phyloP scores from a whole-genome alignment of 2,888 invertebrate genomes.

The Noctua janthe region DNA sequence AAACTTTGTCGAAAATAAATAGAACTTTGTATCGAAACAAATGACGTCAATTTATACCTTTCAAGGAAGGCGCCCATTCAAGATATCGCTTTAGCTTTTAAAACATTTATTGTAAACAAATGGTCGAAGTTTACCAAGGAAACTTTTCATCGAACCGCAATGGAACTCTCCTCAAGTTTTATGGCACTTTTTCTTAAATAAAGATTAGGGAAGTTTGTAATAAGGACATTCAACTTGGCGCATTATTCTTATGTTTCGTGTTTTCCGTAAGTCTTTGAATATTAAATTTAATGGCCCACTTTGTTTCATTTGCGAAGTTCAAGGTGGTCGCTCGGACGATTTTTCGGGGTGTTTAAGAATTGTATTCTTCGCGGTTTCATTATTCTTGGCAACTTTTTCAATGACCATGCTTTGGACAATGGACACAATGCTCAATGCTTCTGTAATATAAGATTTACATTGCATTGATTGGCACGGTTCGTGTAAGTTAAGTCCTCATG shows the following conservation, averaged over 20 bases:
- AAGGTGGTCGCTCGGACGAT: background rate
- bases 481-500: background rate
- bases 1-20: constrained; percentile 31
- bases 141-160: constrained; percentile 49
- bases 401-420: background rate
- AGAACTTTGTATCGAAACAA: constrained; percentile 32
- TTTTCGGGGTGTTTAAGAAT: constrained; percentile 14
- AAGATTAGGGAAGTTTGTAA: constrained; percentile 64
- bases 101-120: constrained; percentile 57
- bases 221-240: constrained; percentile 55
- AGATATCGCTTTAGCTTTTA: constrained; percentile 30
- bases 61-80: constrained; percentile 32
- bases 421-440: background rate
- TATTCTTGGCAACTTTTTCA: constrained; percentile 1
- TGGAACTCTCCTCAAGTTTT: constrained; percentile 53
- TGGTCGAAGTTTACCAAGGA: constrained; percentile 34
- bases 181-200: constrained; percentile 58
- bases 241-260: constrained; percentile 61
- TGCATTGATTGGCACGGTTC: background rate
- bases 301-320: constrained; percentile 39
- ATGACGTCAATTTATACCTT: constrained; percentile 47
- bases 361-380: background rate
- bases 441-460: background rate
- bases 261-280: constrained; percentile 38
- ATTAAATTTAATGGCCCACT: constrained; percentile 54